Conservation (phyloP, 2,888 invertebrate genomes). For the Choreutis nemorana region DNA sequence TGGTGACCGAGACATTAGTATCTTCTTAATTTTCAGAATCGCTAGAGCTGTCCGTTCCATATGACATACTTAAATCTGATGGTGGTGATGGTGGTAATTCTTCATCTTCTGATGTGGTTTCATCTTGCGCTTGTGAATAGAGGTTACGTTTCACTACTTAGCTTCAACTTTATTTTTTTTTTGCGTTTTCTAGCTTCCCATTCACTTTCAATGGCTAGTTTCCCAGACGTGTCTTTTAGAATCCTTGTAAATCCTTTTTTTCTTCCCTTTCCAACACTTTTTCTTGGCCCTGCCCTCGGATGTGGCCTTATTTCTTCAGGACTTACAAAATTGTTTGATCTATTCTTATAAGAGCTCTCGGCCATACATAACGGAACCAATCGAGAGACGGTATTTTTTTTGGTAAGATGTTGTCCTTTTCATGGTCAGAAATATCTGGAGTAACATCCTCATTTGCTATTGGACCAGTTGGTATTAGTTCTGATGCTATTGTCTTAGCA, state of each 20-base stretch:
- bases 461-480: not conserved
- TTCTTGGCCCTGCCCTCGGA: too few species aligned
- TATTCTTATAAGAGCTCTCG: not conserved
- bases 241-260: too few species aligned
- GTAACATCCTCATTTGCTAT: not conserved
- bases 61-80: not conserved
- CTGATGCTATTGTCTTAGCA: too few species aligned
- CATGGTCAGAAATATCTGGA: constrained; percentile 2
- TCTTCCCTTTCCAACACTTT: too few species aligned
- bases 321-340: too few species aligned
- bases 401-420: constrained; percentile 1
- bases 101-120: constrained; percentile 8
- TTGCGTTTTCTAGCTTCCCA: constrained; percentile 6
- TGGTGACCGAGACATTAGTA: constrained; percentile 1
- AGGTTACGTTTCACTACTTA: constrained; percentile 7
- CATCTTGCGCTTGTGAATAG: constrained; percentile 7
- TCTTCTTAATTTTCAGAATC: constrained; percentile 1
- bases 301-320: too few species aligned
- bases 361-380: constrained; percentile 1
- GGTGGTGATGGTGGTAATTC: constrained; percentile 9
- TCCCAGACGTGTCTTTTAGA: too few species aligned
- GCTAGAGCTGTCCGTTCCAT: constrained; percentile 1
- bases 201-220: too few species aligned
- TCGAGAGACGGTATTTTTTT: constrained; percentile 1
- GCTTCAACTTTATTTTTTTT: constrained; percentile 8